Conservation (phyloP, 2,113 vertebrate genomes). For the Gobius niger region DNA sequence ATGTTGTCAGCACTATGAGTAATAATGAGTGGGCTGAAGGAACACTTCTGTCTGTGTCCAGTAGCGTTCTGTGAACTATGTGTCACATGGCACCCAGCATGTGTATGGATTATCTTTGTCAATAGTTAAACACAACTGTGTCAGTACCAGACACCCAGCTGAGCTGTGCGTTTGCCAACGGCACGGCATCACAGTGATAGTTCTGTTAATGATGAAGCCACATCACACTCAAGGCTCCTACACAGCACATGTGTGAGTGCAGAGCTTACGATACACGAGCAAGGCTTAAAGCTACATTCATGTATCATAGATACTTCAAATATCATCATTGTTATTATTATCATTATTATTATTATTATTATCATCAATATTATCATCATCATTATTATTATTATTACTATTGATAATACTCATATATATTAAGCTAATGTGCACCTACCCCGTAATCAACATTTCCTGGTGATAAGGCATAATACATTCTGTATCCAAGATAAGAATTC, state of each 20-base stretch:
- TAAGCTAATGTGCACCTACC: no score
- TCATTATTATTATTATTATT: no score
- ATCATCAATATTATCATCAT: no score
- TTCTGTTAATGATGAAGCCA: conserved; percentile 6
- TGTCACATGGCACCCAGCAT: conserved; percentile 34
- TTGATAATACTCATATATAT: no score
- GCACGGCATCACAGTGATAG: not conserved
- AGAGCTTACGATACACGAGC: not conserved
- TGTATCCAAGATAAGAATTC: no score
- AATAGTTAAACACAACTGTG: conserved; percentile 22
- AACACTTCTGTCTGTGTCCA: not conserved
- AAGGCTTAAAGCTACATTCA: not conserved
- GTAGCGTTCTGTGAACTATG: not conserved
- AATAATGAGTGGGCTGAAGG: not conserved
- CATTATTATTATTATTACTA: no score
- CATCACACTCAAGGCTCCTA: not conserved
- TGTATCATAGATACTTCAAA: no score
- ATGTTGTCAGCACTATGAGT: not conserved
- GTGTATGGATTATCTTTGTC: conserved; percentile 41
- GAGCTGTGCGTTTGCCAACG: not conserved
- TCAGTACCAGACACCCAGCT: not conserved
- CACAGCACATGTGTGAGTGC: not conserved
- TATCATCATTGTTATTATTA: no score
- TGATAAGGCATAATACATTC: no score
- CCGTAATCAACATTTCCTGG: no score